Conservation (phyloP, 2,888 invertebrate genomes). For the Drosophila tripunctata region DNA sequence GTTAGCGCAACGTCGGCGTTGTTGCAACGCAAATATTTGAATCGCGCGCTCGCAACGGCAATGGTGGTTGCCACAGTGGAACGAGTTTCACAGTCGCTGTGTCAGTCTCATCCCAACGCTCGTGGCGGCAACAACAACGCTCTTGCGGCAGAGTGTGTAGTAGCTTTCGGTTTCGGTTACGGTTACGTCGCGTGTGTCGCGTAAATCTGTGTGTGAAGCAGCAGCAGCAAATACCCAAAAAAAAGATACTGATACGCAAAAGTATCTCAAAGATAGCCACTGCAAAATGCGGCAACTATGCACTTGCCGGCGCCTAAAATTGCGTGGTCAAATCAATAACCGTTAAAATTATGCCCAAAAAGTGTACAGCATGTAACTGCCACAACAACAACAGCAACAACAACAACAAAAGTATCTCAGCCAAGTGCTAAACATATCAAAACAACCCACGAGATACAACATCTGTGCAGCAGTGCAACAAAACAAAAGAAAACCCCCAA, state of each 20-base stretch:
- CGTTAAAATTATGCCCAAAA: slow-evolving; percentile 24
- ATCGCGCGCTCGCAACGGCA: slow-evolving; percentile 32
- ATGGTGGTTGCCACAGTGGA: slow-evolving; percentile 47
- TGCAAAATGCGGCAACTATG: slow-evolving; percentile 70
- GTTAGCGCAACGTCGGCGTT: slow-evolving; percentile 29
- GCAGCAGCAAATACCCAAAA: too few species aligned
- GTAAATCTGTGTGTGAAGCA: too few species aligned
- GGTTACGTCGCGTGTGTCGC: slow-evolving; percentile 21
- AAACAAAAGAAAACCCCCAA: slow-evolving; percentile 17
- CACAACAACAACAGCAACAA: slow-evolving; percentile 9
- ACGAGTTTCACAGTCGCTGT: slow-evolving; percentile 43
- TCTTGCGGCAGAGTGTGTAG: slow-evolving; percentile 15
- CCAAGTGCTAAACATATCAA: slow-evolving; percentile 57
- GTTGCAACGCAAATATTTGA: slow-evolving; percentile 40
- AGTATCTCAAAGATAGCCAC: slow-evolving; percentile 36
- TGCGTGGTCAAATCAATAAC: slow-evolving; percentile 39
- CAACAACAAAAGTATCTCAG: slow-evolving; percentile 37
- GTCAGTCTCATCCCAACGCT: slow-evolving; percentile 80
- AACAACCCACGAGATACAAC: slow-evolving; percentile 42
- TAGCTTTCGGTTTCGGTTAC: slow-evolving; percentile 23
- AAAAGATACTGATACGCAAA: slow-evolving; percentile 25
- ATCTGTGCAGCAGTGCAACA: slow-evolving; percentile 31
- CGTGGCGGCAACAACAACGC: slow-evolving; percentile 75
- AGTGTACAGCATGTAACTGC: slow-evolving; percentile 37
- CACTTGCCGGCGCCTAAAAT: slow-evolving; percentile 47